Percentiles rank a stretch among this genome's conserved stretches.
These are phyloP conservation scores for Melanophora roralis DNA, from an alignment of 2,888 invertebrate genomes.

Conservation along the genomic window DNA sequence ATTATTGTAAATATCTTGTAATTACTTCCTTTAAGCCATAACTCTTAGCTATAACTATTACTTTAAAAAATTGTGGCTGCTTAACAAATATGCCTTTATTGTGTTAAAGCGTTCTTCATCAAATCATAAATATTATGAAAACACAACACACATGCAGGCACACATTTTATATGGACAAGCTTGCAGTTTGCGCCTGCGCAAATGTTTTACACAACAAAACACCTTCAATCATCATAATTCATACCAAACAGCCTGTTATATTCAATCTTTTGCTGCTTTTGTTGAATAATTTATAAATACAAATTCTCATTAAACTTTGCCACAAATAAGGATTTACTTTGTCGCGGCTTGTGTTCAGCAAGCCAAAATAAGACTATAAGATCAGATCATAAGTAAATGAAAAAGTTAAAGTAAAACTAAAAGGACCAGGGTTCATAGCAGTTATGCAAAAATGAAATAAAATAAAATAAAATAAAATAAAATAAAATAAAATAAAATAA, in stretches of 20 bases:
- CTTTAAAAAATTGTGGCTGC: background rate
- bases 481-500: too few species aligned
- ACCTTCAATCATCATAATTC: slow-evolving; percentile 51
- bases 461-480: too few species aligned
- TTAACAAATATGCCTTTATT: slow-evolving; percentile 1
- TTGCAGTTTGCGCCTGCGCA: slow-evolving; percentile 57
- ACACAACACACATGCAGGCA: too few species aligned
- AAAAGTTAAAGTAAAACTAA: too few species aligned
- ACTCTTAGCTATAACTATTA: background rate
- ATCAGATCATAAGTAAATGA: too few species aligned
- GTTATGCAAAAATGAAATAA: too few species aligned
- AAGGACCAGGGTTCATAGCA: too few species aligned
- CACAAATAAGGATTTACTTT: slow-evolving; percentile 4
- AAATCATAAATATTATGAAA: slow-evolving; percentile 68
- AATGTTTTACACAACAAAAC: slow-evolving; percentile 27
- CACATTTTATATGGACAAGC: slow-evolving; percentile 14
- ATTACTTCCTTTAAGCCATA: background rate
- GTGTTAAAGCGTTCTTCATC: slow-evolving; percentile 70
- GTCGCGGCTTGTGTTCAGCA: too few species aligned
- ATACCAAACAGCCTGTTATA: background rate
- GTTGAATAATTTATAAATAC: slow-evolving; percentile 55
- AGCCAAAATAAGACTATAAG: too few species aligned
- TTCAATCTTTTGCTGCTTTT: slow-evolving; percentile 45
- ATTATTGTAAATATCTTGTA: background rate
- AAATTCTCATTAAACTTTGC: slow-evolving; percentile 58